Evolutionary conservation across 2,888 invertebrate genomes (phyloP).

Genomic region (Aspidiotus destructor): DNA sequence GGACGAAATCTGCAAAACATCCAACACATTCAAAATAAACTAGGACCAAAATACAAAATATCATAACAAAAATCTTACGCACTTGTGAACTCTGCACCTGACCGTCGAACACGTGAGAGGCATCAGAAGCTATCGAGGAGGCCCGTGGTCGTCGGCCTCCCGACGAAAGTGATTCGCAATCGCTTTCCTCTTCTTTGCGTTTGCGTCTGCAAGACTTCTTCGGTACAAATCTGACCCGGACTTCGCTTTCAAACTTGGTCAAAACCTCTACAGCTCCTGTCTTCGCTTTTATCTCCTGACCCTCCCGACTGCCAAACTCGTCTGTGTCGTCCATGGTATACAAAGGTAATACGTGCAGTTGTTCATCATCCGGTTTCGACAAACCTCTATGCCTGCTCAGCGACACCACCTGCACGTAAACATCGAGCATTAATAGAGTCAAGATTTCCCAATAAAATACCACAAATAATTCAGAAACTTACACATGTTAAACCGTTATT

Average conservation of each 20-base stretch:
- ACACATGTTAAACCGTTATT: conserved; percentile 91
- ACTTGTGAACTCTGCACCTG: conserved; percentile 77
- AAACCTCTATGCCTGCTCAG: conserved; percentile 66
- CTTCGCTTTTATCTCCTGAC: conserved; percentile 70
- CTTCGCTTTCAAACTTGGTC: conserved; percentile 81
- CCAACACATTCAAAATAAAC: background rate
- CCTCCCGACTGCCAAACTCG: conserved; percentile 75
- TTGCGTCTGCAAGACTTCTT: conserved; percentile 67
- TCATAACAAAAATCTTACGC: background rate
- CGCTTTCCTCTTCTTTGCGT: conserved; percentile 63
- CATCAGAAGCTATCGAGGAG: conserved; percentile 43
- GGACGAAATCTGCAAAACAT: conserved; percentile 48
- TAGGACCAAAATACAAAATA: background rate
- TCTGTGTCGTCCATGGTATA: conserved; percentile 82
- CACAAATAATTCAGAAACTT: conserved; percentile 39
- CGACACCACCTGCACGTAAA: conserved; percentile 58
- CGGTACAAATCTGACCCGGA: conserved; percentile 73
- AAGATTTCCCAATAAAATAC: background rate
- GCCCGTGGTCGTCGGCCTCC: background rate
- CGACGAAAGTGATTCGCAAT: conserved; percentile 39
- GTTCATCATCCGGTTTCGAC: conserved; percentile 72
- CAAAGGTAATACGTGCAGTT: conserved; percentile 83
- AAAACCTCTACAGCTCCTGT: conserved; percentile 70
- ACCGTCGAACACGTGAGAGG: conserved; percentile 54
- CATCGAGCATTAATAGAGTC: background rate